phyloP scores from a whole-genome alignment of 2,797 vertebrate species.

The Allenopithecus nigroviridis region DNA sequence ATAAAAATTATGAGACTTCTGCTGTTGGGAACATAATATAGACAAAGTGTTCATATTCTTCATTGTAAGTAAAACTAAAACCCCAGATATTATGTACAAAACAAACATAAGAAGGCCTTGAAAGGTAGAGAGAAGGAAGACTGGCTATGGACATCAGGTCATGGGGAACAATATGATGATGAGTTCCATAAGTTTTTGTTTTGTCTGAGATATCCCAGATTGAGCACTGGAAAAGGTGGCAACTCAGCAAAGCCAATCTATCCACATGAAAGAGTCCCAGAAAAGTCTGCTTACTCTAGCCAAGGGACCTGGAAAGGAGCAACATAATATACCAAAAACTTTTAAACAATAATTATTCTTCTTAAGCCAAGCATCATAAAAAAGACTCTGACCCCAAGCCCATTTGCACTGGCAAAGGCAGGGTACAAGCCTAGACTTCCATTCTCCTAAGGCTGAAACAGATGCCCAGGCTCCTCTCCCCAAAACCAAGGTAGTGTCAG shows the following conservation, averaged over 20 bases:
- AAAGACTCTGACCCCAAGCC: neutral
- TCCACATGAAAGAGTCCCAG: neutral
- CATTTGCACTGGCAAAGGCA: neutral
- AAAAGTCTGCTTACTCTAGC: neutral
- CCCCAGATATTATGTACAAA: neutral
- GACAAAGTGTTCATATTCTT: neutral
- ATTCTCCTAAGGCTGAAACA: neutral
- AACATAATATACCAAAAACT: neutral
- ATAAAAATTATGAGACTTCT: neutral
- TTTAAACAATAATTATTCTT: neutral
- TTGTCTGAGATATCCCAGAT: neutral
- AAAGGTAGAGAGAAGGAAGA: neutral
- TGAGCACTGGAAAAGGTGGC: neutral
- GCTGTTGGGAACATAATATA: neutral
- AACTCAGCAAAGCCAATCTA: neutral
- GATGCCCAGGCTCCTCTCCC: neutral
- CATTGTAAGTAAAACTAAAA: neutral
- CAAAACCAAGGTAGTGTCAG: neutral
- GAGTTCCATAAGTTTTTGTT: neutral
- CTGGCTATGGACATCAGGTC: neutral
- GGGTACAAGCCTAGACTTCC: neutral
- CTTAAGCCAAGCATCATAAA: neutral
- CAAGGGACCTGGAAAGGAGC: neutral
- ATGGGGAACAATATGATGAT: neutral
- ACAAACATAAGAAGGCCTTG: neutral